phyloP scores from a whole-genome alignment of 2,797 vertebrate genomes.

The Manis pentadactyla region DNA sequence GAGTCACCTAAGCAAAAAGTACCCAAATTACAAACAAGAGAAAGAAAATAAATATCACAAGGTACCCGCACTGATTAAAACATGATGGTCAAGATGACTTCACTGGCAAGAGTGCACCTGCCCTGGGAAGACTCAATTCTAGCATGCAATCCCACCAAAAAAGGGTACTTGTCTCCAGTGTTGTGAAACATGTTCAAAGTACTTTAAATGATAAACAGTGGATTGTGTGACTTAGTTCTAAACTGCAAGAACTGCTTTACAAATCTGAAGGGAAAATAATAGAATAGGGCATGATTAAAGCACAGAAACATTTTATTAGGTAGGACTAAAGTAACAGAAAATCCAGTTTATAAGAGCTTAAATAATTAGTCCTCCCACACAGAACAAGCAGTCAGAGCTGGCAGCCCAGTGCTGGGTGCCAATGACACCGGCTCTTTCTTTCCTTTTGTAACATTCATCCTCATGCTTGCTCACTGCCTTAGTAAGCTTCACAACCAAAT shows the following conservation, averaged over 20 bases:
- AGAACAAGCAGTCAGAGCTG: background rate
- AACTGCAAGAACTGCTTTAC: background rate
- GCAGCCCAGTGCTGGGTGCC: background rate
- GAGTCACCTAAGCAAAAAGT: background rate
- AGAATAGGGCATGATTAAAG: background rate
- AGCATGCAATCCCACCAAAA: background rate
- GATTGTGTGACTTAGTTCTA: background rate
- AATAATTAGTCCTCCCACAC: background rate
- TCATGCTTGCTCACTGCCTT: background rate
- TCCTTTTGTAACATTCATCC: background rate
- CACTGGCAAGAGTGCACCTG: background rate
- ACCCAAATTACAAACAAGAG: background rate
- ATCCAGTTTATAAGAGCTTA: background rate
- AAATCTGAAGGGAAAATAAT: background rate
- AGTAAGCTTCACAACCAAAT: background rate
- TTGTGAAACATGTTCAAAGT: slow-evolving; percentile 35
- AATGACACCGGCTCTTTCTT: background rate
- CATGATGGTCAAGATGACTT: background rate
- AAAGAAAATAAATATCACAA: slow-evolving; percentile 8
- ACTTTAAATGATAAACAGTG: background rate
- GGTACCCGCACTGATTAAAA: background rate
- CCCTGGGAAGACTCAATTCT: background rate
- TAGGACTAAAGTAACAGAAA: background rate
- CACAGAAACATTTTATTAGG: background rate
- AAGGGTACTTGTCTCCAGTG: background rate